phyloP scores from a whole-genome alignment of 2,797 vertebrate genomes.

The Hydrophis major region DNA sequence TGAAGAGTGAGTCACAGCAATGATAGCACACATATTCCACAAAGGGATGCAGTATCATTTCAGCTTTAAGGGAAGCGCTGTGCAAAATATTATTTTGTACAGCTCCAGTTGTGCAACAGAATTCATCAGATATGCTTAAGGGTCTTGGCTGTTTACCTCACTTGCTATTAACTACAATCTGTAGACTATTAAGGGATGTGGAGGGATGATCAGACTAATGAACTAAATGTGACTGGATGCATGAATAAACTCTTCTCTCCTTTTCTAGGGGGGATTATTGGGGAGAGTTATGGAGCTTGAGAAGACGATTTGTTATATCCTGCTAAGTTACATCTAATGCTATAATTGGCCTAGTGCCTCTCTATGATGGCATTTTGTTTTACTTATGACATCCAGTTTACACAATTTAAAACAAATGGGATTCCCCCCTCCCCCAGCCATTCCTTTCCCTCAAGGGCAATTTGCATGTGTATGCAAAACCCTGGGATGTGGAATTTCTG shows the following conservation, averaged over 20 bases:
- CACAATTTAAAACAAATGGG: not conserved
- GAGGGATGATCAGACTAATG: slow-evolving; percentile 25
- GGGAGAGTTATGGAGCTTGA: slow-evolving; percentile 5
- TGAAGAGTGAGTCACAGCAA: not conserved
- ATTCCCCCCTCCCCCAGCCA: not conserved
- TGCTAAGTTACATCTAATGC: slow-evolving; percentile 25
- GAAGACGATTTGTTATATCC: slow-evolving; percentile 46
- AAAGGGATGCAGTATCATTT: not conserved
- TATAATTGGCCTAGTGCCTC: slow-evolving; percentile 18
- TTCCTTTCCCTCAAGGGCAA: not conserved
- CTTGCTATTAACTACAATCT: slow-evolving; percentile 34
- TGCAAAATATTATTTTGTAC: slow-evolving; percentile 12
- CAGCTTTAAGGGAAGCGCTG: not conserved
- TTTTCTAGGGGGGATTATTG: not conserved
- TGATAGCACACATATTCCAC: not conserved
- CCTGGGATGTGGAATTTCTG: not conserved
- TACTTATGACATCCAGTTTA: slow-evolving; percentile 8
- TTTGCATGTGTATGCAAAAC: not conserved
- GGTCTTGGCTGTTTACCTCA: slow-evolving; percentile 16
- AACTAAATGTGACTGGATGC: slow-evolving; percentile 18
- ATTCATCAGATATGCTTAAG: slow-evolving; percentile 28
- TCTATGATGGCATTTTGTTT: slow-evolving; percentile 29
- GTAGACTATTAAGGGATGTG: slow-evolving; percentile 37
- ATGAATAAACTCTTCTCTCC: slow-evolving; percentile 24
- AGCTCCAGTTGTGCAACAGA: slow-evolving; percentile 26